Evolutionary conservation across 2,797 vertebrate genomes (phyloP), one percentile per base, ranked within the genome.

Genomic region (Phrynocephalus guinanensis): DNA sequence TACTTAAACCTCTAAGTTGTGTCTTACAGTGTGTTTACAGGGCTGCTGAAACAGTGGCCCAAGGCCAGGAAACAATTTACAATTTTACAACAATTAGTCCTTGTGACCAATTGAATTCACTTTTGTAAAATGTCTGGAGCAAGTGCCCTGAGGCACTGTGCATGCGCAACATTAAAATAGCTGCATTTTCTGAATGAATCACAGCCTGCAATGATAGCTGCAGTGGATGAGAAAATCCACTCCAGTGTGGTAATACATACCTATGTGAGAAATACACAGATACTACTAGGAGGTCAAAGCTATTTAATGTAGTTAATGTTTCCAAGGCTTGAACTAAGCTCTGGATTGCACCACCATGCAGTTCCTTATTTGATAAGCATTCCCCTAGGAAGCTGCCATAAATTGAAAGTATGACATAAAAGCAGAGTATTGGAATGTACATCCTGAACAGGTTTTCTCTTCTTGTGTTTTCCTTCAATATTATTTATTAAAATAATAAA

Each of bases 21-120:
- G 72, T 87, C 91, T 88, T 92, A 83, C 89, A 89, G 80, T 91
- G 0, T 94, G 91, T 92, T 92, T 91, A 67, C 38, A 18, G n/a
- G 91, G 85, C 91, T 88, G 91, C 94, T 92, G 90, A 93, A 93
- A 91, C 85, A 0, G 0, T 94, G 92, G 93, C 94, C 92, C 86
- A 91, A 90, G 92, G 93, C 94, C 95, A 95, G 44, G 93, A 92
- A 93, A 91, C 92, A 94, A 94, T 95, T 95, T 94, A 92, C 88
- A 91, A 88, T 91, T 82, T 81, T 92, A 91, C 87, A 93, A 92
- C 92, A 90, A 86, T 77, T 67, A 83, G 92, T 91, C 94, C 92
- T 94, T 93, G 93, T 93, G 95, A 92, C 94, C 93, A 94, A 93
- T 94, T 92, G 92, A 89, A 92, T 95, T 92, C 88, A 88, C 92